Conservation (phyloP, 2,113 vertebrate species). For the Melospiza melodia region DNA sequence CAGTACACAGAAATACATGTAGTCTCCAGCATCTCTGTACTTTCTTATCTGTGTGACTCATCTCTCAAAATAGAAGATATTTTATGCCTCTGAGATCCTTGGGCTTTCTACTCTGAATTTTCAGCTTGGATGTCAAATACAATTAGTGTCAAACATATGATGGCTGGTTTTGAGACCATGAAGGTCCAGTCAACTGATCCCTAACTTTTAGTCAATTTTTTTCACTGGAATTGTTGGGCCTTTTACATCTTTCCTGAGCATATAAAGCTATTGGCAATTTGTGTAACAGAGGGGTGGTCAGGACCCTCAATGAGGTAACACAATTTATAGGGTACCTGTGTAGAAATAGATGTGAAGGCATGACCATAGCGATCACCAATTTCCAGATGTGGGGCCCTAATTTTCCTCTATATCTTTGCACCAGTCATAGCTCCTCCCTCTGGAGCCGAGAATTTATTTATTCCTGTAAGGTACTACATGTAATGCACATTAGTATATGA, state of each 20-base stretch:
- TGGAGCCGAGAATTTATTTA: neutral
- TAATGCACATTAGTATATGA: neutral
- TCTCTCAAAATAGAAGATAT: neutral
- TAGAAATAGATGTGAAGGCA: neutral
- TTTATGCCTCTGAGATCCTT: neutral
- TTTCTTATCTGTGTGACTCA: constrained; percentile 25
- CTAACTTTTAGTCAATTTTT: neutral
- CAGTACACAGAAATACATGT: constrained; percentile 22
- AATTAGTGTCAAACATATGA: neutral
- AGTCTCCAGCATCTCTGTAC: neutral
- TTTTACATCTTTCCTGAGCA: neutral
- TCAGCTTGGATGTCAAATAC: neutral
- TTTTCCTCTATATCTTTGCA: neutral
- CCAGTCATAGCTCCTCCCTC: neutral
- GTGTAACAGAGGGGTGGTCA: neutral
- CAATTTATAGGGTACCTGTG: neutral
- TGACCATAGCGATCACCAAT: neutral
- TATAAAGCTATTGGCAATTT: neutral
- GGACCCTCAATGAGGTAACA: neutral
- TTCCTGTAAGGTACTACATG: neutral
- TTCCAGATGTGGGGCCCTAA: neutral
- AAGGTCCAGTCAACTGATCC: neutral
- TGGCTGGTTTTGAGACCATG: neutral
- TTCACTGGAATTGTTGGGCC: neutral
- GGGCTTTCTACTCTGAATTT: neutral